Evolutionary conservation across 2,113 vertebrate species (phyloP), one percentile per base, ranked within the genome.

Genomic region (Heterocephalus glaber): DNA sequence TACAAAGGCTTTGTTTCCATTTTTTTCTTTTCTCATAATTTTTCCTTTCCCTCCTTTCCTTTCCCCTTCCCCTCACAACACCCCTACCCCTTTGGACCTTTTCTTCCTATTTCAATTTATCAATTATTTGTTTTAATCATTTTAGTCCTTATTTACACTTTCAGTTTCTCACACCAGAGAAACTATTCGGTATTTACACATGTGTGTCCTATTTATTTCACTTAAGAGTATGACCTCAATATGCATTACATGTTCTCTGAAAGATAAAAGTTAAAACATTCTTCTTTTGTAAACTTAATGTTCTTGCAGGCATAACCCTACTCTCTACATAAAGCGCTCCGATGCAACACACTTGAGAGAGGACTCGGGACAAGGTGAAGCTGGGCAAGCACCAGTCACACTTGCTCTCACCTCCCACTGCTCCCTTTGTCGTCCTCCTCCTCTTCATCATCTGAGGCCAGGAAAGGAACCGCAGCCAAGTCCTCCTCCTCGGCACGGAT

Each of bases 361-460:
- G 35, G 19, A 30, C 28, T 44, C 26, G 8, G 35, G 10, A 63
- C 30, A 5, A 58, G 54, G 35, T 13, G 7, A 68, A 61, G 12
- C 5, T 33, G 22, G 60, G 13, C 28, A 1, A 56, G 19, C 12
- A 44, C 4, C 13, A 56, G 3, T 3, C 58, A 35, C 26, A 68
- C 38, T 28, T 2, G 5, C 13, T 12, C 98, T 72, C 86, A 99
- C 99, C 99, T 99, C 68, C 99, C 99, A n/a, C 99, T 98, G n/a
- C 98, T 98, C 10, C 99, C 98, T 98, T 99, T 99, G 74, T 99
- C 99, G 0, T 99, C 99, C 0, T 99, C 99, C n/a, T 99, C 99
- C 94, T 99, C 99, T 93, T 99, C 99, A 14, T 99, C 99, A 98
- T 99, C 99, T 0, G 99, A 99, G 0, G 99, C 99, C 93, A 99